Base-by-base conservation (phyloP, 2,113 vertebrate species). In the Etia nguti region DNA sequence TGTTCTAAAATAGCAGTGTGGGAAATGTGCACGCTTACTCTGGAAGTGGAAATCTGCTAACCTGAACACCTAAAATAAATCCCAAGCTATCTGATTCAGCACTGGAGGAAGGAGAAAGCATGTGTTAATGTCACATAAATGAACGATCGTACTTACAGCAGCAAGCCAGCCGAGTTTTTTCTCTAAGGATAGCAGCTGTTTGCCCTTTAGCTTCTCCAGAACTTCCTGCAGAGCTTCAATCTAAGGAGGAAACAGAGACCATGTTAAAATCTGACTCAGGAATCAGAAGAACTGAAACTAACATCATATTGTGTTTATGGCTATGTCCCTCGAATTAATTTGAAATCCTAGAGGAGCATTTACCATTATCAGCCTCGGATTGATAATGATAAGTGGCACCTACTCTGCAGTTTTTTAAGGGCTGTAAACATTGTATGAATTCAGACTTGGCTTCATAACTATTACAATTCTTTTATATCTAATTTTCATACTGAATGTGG, bases 111-210 rank as follows among this genome's bases (percentile, higher is more conserved):
- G 34, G 11, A 22, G 65, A 13, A 43, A 52, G 18, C 18, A 9
- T 9, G 50, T 52, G 50, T 54, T 20, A n/a, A 54, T 9, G 18
- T 54, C 50, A 22, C 10, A 20, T 55, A 9, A 20, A 80, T 46
- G 48, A 57, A 26, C 8, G 20, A 4, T 0, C 5, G 8, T 6
- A 55, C 95, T 43, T 94, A 97, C 97, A 88, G 75, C 89, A 10
- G 96, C 31, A 22, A 97, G 93, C 95, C 96, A 95, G 89, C 97
- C 96, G 31, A 96, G 93, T 70, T 97, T 96, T 87, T 97, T 97
- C 95, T 97, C 96, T 4, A 92, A 81, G 3, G 93, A 83, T 1
- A 94, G 96, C 81, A 91, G 93, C 70, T 93, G 93, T 88, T 94
- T 93, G 88, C 80, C 95, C 65, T 91, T 95, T 77, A 96, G 86